Conservation (phyloP, 2,888 invertebrate genomes). For the Zygogramma bicolorata region DNA sequence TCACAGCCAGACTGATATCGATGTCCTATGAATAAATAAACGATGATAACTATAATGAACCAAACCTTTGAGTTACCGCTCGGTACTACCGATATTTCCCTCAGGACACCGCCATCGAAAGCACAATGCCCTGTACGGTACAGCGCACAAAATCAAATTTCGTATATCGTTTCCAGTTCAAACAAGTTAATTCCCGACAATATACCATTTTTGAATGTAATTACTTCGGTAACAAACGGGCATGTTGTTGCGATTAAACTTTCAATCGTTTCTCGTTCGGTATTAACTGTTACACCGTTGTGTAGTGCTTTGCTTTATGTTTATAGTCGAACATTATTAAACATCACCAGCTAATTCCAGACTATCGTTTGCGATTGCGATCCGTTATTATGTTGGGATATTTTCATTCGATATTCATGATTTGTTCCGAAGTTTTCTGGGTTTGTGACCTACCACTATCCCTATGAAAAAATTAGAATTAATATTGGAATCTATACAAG, state of each 20-base stretch:
- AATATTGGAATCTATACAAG: no score
- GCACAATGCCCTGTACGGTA: no score
- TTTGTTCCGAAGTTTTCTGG: no score
- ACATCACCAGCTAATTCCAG: background rate
- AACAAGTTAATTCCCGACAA: background rate
- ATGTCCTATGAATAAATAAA: no score
- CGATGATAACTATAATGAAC: no score
- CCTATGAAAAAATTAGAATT: no score
- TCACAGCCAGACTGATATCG: no score
- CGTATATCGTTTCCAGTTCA: slow-evolving; percentile 8
- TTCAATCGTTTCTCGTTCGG: slow-evolving; percentile 23
- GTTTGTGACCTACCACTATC: no score
- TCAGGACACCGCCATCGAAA: no score
- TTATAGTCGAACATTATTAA: background rate
- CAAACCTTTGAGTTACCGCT: no score
- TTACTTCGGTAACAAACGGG: slow-evolving; percentile 3
- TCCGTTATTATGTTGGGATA: background rate
- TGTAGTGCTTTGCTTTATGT: background rate
- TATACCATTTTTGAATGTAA: slow-evolving; percentile 14
- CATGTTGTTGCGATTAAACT: slow-evolving; percentile 22
- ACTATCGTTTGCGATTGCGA: background rate
- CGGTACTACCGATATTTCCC: no score
- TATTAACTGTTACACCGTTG: slow-evolving; percentile 22
- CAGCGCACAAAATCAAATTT: slow-evolving; percentile 6
- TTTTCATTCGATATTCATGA: background rate